phyloP scores from a whole-genome alignment of 2,888 invertebrate species.

The Lepidonotus clava region DNA sequence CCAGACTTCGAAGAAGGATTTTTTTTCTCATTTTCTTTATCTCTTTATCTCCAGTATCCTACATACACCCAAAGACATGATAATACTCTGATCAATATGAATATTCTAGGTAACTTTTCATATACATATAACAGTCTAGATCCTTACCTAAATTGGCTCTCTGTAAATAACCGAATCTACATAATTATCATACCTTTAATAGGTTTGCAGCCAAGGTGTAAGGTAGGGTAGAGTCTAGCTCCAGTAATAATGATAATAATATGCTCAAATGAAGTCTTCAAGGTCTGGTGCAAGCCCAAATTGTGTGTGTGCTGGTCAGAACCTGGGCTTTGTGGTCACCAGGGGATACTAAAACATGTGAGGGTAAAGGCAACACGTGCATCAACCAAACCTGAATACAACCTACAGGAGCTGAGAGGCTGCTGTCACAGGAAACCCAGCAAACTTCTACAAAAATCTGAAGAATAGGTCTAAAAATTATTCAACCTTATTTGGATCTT shows the following conservation, averaged over 20 bases:
- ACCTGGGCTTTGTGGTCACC: background rate
- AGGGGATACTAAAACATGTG: background rate
- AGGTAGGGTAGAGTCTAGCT: background rate
- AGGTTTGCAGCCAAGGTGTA: background rate
- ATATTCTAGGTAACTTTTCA: background rate
- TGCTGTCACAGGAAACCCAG: too few species aligned
- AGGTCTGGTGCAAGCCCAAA: slow-evolving; percentile 33
- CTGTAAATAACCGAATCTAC: background rate
- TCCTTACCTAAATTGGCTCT: background rate
- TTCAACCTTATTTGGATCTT: too few species aligned
- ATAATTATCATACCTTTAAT: background rate
- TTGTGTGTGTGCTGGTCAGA: slow-evolving; percentile 21
- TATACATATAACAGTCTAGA: background rate
- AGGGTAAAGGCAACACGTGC: background rate
- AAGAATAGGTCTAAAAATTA: too few species aligned
- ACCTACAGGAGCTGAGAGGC: too few species aligned
- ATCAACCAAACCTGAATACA: too few species aligned
- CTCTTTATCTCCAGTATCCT: too few species aligned
- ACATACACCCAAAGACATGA: background rate
- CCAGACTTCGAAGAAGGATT: slow-evolving; percentile 19
- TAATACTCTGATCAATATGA: background rate
- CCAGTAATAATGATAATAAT: background rate
- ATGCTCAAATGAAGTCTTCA: background rate
- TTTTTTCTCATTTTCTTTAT: background rate
- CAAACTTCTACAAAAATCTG: too few species aligned